phyloP scores from a whole-genome alignment of 2,888 invertebrate genomes.

The Macrosoma leucophasiata region DNA sequence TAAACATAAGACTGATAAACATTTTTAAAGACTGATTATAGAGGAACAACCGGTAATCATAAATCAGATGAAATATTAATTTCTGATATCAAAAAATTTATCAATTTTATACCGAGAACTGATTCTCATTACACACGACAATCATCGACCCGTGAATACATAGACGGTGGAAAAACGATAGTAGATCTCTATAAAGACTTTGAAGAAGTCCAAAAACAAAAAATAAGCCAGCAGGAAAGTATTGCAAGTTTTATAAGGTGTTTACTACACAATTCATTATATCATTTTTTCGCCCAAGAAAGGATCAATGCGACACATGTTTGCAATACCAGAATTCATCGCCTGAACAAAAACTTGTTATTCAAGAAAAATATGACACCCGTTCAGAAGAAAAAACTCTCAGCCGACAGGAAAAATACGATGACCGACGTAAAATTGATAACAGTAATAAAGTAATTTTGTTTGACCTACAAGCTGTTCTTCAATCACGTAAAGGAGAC shows the following conservation, averaged over 20 bases:
- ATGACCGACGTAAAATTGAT: constrained; percentile 3
- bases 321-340: not conserved
- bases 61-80: too few relatives aligned
- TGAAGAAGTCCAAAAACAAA: constrained; percentile 3
- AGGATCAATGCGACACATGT: constrained; percentile 9
- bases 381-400: not conserved
- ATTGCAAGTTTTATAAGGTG: constrained; percentile 3
- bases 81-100: too few relatives aligned
- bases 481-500: constrained; percentile 23
- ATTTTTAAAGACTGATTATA: constrained; percentile 19
- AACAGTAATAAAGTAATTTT: constrained; percentile 14
- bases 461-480: constrained; percentile 26
- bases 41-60: constrained; percentile 22
- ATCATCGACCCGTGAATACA: constrained; percentile 18
- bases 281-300: constrained; percentile 9
- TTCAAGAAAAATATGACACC: constrained; percentile 1
- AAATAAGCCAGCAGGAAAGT: constrained; percentile 2
- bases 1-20: constrained; percentile 15
- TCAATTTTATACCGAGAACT: constrained; percentile 22
- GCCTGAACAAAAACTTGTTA: constrained; percentile 1
- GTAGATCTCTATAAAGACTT: constrained; percentile 19
- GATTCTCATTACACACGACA: constrained; percentile 23
- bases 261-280: constrained; percentile 13
- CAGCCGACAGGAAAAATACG: constrained; percentile 5
- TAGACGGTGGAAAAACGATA: constrained; percentile 22